Base-by-base conservation (phyloP, 2,888 invertebrate genomes). In the Charanyca ferruginea region DNA sequence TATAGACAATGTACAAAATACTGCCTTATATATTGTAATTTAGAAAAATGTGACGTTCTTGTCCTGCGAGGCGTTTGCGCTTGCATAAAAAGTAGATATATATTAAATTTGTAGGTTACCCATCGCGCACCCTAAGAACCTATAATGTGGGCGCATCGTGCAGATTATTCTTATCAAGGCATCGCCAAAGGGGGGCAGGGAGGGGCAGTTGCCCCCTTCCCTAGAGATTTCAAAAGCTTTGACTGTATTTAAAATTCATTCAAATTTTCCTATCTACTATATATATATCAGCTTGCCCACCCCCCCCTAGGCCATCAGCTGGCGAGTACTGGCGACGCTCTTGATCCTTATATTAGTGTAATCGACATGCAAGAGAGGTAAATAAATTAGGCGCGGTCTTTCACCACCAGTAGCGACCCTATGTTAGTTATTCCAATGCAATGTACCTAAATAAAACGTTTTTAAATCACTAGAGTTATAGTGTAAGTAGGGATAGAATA, bases 21-120 rank as follows among this genome's bases (percentile, higher is more conserved):
- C 32, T 60, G 75, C 75, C 75, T 72, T 67, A 66, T 67, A 66
- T 59, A 66, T 22, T 48, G 69, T 66, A 59, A 44, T 51, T 59
- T 54, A 67, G 22, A 59, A 44, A 42, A 68, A 67, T 38, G 16
- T 42, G 44, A n/a, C n/a, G n/a, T 48, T 48, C 13, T 28, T 22
- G n/a, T 48, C 3, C 16, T 8, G 23, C 16, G 16, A 35, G 32
- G 22, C 38, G 18, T 42, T 22, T 25, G 32, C 7, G 32, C 23
- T 32, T n/a, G n/a, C n/a, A n/a, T 51, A 13, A 9, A 8, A 32
- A 32, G 28, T 67, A 51, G 23, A 38, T 25, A 23, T 70, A 41
- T 51, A 35, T 16, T n/a, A 8, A 16, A n/a, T 8, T 5, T 18
- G 38, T 8, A n/a, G n/a, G n/a, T n/a, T n/a, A n/a, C n/a, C 22